Base-by-base conservation (phyloP, 2,888 invertebrate genomes). In the Ectemnius cavifrons region DNA sequence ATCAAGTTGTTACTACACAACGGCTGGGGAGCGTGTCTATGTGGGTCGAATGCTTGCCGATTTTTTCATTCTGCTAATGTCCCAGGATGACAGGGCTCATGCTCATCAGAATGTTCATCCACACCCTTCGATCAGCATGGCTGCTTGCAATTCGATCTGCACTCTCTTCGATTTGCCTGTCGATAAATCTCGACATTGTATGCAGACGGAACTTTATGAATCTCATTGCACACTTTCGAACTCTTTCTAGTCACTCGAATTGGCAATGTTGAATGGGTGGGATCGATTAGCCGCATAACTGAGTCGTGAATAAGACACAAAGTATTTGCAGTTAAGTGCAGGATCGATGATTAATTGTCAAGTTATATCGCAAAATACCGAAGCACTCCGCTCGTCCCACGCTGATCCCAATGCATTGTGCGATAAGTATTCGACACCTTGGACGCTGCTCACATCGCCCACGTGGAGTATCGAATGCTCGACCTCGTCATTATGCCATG, bases 351-450 rank as follows among this genome's bases (percentile, higher is more conserved):
- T 77, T 82, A 74, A 65, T 49, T 59, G 60, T 61, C 63, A 57
- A 66, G 58, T 75, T 78, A 73, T 73, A 67, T 76, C 66, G 64
- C 47, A 71, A 37, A 71, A 72, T 67, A 79, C 79, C 73, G 68
- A 76, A 72, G 73, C 73, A 63, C 69, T 78, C 81, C 79, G 70
- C 37, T 73, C 79, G 57, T 67, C 82, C 84, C 68, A 84, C 81
- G 77, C 75, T 64, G 84, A 82, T 82, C 79, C 73, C 61, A 57
- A 37, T 59, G 59, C 74, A 81, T 82, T 83, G 83, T 79, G 57
- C 69, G 71, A 67, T 80, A 80, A 80, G 70, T 68, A 63, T 63
- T 59, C 37, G 63, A 76, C 74, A 66, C 37, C 37, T 37, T 37
- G 37, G 37, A 72, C 66, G 71, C 64, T 59, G 56, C 67, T 75